phyloP scores from a whole-genome alignment of 2,888 invertebrate species.

The Cheilosia impressa region DNA sequence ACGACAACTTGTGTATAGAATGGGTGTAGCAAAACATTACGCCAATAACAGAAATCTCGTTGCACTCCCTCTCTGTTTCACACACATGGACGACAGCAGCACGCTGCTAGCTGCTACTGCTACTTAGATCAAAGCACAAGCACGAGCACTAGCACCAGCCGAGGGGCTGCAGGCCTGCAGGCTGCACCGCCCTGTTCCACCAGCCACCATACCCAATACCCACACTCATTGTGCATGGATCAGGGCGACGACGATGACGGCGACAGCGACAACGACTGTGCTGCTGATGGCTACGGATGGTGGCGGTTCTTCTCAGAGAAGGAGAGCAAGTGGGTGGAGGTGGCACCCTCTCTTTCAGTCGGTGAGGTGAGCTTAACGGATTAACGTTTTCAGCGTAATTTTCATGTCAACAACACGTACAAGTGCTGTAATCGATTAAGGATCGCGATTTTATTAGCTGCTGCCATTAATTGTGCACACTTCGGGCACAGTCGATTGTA shows the following conservation, averaged over 20 bases:
- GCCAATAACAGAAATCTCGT: slow-evolving; percentile 72
- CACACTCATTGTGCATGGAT: slow-evolving; percentile 10
- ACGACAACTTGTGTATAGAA: slow-evolving; percentile 70
- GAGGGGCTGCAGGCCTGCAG: slow-evolving; percentile 47
- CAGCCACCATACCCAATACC: not conserved
- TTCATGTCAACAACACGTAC: slow-evolving; percentile 75
- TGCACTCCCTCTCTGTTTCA: slow-evolving; percentile 56
- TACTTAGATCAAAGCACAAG: slow-evolving; percentile 51
- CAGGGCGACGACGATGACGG: slow-evolving; percentile 15
- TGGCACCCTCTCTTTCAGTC: slow-evolving; percentile 65
- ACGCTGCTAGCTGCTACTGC: slow-evolving; percentile 18
- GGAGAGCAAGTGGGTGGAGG: slow-evolving; percentile 62
- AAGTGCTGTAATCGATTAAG: slow-evolving; percentile 75
- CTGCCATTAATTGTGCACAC: slow-evolving; percentile 75
- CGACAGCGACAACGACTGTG: slow-evolving; percentile 23
- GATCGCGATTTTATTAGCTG: slow-evolving; percentile 74
- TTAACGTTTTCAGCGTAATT: slow-evolving; percentile 72
- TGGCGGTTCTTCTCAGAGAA: slow-evolving; percentile 64
- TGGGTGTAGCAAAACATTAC: slow-evolving; percentile 75
- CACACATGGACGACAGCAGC: slow-evolving; percentile 44
- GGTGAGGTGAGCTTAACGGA: slow-evolving; percentile 60
- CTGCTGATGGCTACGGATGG: slow-evolving; percentile 16
- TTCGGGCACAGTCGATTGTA: slow-evolving; percentile 58
- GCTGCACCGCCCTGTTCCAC: slow-evolving; percentile 52
- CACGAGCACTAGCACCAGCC: slow-evolving; percentile 41